Evolutionary conservation across 2,888 invertebrate species (phyloP).

Genomic region (Drosophila nr. perissopoda): DNA sequence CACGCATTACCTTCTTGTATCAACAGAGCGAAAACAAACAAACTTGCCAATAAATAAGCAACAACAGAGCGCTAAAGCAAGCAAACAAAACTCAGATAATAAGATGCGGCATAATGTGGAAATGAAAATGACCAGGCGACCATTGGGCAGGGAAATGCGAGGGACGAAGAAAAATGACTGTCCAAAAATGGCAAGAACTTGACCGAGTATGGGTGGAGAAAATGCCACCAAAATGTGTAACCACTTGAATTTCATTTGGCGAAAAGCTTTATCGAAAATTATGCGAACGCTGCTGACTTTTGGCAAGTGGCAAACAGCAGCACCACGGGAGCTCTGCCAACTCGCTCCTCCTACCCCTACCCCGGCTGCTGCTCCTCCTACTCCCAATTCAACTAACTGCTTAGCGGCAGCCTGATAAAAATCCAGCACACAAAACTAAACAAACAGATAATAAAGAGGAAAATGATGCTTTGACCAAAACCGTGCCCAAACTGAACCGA

Average conservation of each 20-base stretch:
- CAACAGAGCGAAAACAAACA: slow-evolving; percentile 42
- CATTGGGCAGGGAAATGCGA: slow-evolving; percentile 14
- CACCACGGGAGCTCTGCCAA: slow-evolving; percentile 50
- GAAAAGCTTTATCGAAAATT: slow-evolving; percentile 83
- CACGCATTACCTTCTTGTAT: slow-evolving; percentile 60
- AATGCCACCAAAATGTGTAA: slow-evolving; percentile 65
- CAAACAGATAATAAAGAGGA: slow-evolving; percentile 80
- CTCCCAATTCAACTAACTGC: slow-evolving; percentile 61
- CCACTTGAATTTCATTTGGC: slow-evolving; percentile 83
- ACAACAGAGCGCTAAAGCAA: slow-evolving; percentile 51
- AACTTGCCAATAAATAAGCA: slow-evolving; percentile 55
- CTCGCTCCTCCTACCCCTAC: neutral
- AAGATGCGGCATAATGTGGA: slow-evolving; percentile 79
- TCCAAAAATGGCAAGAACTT: slow-evolving; percentile 43
- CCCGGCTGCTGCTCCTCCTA: neutral
- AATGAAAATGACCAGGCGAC: slow-evolving; percentile 64
- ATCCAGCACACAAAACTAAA: slow-evolving; percentile 75
- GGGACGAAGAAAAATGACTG: slow-evolving; percentile 62
- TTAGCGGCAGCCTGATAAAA: slow-evolving; percentile 77
- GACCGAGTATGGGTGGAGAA: slow-evolving; percentile 10
- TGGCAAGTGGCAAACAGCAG: slow-evolving; percentile 64
- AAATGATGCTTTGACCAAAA: slow-evolving; percentile 68
- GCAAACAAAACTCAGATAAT: slow-evolving; percentile 74
- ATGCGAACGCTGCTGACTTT: slow-evolving; percentile 80
- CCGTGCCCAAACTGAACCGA: slow-evolving; percentile 20